A percentile compares a stretch with the other conserved stretches of the same genome.
These are phyloP conservation scores for Apteryx owenii DNA, from an alignment of 2,113 vertebrate species.

Conservation along the genomic window DNA sequence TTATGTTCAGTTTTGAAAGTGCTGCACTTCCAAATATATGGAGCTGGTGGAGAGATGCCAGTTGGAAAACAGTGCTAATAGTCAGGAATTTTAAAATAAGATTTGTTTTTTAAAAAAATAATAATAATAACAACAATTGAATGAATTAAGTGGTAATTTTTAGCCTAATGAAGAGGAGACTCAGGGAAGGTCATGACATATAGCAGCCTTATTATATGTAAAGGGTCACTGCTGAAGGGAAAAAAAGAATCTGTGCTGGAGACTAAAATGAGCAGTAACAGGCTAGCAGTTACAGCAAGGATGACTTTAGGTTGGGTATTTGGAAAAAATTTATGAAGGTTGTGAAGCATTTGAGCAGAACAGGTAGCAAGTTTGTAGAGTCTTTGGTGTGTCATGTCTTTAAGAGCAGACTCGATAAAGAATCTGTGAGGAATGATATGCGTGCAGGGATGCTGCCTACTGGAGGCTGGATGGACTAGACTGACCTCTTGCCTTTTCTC, in stretches of 20 bases:
- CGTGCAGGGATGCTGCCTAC: fast-evolving
- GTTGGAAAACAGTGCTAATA: neutral
- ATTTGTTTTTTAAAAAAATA: neutral
- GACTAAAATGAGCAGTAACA: neutral
- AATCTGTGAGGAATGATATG: neutral
- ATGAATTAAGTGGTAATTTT: neutral
- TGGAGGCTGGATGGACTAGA: neutral
- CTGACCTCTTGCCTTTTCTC: neutral
- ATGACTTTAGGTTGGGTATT: neutral
- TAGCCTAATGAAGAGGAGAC: neutral
- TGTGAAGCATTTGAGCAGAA: neutral
- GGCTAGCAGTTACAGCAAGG: neutral
- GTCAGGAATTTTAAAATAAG: neutral
- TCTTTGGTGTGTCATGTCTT: neutral
- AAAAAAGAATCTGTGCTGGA: neutral
- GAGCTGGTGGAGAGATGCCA: neutral
- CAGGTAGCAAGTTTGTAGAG: neutral
- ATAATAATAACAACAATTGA: neutral
- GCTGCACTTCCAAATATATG: neutral
- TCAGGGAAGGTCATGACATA: neutral
- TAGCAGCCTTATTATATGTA: neutral
- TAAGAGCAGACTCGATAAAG: neutral
- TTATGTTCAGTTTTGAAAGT: neutral
- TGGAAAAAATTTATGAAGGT: neutral
- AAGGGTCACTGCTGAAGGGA: neutral